Evolutionary conservation across 1,140 invertebrate genomes (phyloP).

Genomic region (Sinella curviseta): DNA sequence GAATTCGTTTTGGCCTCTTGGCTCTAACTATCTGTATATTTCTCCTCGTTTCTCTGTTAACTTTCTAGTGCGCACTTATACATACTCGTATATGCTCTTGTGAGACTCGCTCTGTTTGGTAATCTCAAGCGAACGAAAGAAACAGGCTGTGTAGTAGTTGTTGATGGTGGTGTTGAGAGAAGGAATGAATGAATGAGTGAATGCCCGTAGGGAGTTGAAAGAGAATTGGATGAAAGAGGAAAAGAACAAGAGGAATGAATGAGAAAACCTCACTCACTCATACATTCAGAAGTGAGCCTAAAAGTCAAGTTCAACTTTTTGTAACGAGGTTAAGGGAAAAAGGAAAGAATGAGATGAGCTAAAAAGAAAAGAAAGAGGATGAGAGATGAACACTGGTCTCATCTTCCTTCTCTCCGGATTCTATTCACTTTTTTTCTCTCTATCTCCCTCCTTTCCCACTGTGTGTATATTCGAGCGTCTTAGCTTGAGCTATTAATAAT

Average conservation of each 20-base stretch:
- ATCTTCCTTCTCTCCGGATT: neutral
- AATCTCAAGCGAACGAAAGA: neutral
- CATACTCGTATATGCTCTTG: no score
- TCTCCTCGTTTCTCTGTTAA: no score
- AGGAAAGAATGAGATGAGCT: neutral
- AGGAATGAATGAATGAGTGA: neutral
- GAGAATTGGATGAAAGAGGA: neutral
- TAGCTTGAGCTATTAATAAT: neutral
- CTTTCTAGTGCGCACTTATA: no score
- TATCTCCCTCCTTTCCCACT: neutral
- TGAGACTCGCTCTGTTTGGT: neutral
- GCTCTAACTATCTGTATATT: no score
- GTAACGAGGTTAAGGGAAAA: neutral
- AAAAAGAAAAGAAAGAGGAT: neutral
- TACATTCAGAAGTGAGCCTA: no score
- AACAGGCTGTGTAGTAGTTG: no score
- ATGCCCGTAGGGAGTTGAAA: conserved; percentile 1
- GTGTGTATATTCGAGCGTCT: no score
- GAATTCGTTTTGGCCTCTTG: no score
- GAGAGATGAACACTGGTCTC: no score
- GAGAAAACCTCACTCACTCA: neutral
- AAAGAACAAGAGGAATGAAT: neutral
- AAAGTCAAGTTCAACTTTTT: conserved; percentile 14
- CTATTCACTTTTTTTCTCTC: neutral
- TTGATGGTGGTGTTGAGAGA: no score